Percentiles rank a stretch among this genome's conserved stretches.
phyloP scores from a whole-genome alignment of 2,113 vertebrate species.

The Raja brachyura region DNA sequence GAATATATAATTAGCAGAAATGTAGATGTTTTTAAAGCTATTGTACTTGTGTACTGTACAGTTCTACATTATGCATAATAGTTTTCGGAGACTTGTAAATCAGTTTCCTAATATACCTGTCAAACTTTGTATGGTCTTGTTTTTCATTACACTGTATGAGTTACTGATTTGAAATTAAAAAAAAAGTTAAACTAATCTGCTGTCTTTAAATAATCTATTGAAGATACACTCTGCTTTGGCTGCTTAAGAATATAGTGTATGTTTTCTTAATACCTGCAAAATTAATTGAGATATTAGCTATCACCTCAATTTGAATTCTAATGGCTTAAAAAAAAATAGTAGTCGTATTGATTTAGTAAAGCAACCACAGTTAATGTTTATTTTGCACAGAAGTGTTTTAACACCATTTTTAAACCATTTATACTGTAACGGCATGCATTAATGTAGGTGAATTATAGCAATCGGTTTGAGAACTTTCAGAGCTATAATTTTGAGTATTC shows the following conservation, averaged over 20 bases:
- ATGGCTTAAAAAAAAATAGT: neutral
- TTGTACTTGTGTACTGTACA: conserved; percentile 4
- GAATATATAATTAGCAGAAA: neutral
- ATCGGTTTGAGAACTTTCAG: neutral
- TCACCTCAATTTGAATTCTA: neutral
- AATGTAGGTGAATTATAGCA: neutral
- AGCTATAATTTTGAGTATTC: neutral
- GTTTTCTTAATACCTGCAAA: neutral
- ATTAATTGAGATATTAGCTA: neutral
- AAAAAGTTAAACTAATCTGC: neutral
- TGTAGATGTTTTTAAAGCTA: neutral
- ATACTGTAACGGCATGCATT: neutral
- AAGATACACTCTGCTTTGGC: neutral
- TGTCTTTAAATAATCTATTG: conserved; percentile 16
- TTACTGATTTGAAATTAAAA: conserved; percentile 20
- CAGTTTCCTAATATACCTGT: neutral
- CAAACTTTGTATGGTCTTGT: neutral
- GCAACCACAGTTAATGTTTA: neutral
- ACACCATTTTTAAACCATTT: neutral
- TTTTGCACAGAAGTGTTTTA: neutral
- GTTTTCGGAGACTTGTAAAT: neutral
- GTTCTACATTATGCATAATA: neutral
- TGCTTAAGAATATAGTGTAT: no score
- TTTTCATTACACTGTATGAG: conserved; percentile 11
- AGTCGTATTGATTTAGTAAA: neutral